Conservation (phyloP, 1,140 invertebrate species). For the Bombus sibiricus region DNA sequence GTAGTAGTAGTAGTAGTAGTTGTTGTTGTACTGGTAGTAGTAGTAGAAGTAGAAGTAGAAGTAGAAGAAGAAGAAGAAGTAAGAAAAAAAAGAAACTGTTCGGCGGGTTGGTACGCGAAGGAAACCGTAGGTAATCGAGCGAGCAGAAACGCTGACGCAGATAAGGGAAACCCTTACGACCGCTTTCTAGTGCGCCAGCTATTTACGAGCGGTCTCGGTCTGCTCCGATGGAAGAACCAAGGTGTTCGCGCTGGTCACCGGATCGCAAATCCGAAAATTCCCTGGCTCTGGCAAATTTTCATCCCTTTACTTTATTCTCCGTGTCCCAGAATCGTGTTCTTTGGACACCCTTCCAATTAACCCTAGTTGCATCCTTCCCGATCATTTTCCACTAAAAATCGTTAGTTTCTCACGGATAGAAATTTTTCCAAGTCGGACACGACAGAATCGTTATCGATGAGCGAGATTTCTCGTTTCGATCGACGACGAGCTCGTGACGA, state of each 20-base stretch:
- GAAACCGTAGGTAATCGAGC: constrained; percentile 67
- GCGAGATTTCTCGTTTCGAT: not conserved
- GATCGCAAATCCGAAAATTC: constrained; percentile 46
- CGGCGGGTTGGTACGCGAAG: constrained; percentile 34
- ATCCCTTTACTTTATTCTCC: not conserved
- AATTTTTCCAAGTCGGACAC: not conserved
- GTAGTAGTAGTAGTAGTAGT: too few species aligned
- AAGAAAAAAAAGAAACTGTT: constrained; percentile 9
- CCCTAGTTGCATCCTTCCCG: too few species aligned
- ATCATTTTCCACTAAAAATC: too few species aligned
- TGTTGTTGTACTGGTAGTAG: too few species aligned
- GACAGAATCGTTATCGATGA: not conserved
- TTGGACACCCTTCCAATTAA: too few species aligned
- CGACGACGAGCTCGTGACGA: not conserved
- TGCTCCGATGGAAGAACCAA: constrained; percentile 48
- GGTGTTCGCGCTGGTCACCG: constrained; percentile 6
- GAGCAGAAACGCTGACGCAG: constrained; percentile 67
- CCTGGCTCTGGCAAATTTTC: constrained; percentile 29
- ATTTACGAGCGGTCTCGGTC: constrained; percentile 63
- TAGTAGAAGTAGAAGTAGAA: too few species aligned
- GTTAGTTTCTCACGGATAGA: not conserved
- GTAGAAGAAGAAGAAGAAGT: not conserved
- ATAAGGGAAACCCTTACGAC: constrained; percentile 69
- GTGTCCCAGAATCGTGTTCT: constrained; percentile 11
- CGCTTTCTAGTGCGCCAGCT: constrained; percentile 49